Evolutionary conservation across 2,113 vertebrate species (phyloP).

Genomic region (Grallaria varia): DNA sequence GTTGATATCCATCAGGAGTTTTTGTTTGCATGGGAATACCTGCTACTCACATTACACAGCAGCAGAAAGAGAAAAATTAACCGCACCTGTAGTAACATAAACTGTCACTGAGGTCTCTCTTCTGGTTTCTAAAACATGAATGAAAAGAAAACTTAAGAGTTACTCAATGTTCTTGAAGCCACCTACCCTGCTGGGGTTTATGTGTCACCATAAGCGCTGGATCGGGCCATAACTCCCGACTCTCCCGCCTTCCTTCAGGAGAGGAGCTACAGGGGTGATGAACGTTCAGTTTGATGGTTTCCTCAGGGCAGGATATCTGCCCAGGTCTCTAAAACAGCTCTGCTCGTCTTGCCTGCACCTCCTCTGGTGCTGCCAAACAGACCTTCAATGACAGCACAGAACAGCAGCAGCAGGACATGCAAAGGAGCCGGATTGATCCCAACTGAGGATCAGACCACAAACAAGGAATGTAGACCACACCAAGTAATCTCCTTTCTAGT

Average conservation of each 20-base stretch:
- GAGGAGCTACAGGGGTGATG: neutral
- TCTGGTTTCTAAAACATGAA: neutral
- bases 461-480: neutral
- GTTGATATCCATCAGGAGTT: neutral
- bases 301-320: neutral
- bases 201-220: neutral
- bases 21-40: neutral
- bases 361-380: neutral
- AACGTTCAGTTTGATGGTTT: neutral
- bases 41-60: neutral
- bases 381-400: neutral
- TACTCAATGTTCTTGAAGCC: neutral
- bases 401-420: neutral
- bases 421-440: neutral
- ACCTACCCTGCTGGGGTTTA: neutral
- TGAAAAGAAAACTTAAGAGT: neutral
- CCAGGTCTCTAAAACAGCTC: neutral
- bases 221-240: neutral
- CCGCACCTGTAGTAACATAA: neutral
- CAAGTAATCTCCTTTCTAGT: neutral
- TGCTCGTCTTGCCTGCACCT: neutral
- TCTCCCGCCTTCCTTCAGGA: neutral
- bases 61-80: neutral
- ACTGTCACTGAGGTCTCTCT: neutral
- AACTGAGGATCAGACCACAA: neutral